A percentile compares a stretch with the other conserved stretches of the same genome.
phyloP scores from a whole-genome alignment of 2,797 vertebrate genomes.

The Psittacula derbiana region DNA sequence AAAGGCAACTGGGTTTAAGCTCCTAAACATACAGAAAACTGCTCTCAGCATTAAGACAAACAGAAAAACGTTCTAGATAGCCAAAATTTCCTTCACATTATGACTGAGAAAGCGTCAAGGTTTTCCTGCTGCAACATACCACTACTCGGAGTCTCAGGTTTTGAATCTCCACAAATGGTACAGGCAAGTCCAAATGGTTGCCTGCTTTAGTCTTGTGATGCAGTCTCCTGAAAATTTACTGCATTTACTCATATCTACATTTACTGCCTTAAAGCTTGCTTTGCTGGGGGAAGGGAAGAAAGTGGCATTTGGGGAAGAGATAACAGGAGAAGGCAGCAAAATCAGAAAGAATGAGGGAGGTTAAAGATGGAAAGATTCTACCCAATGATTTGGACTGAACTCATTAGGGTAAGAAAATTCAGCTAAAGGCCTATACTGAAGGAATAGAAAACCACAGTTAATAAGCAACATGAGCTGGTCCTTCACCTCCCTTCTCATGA shows the following conservation, averaged over 20 bases:
- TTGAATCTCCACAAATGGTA: neutral
- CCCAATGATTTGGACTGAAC: neutral
- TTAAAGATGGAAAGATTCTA: neutral
- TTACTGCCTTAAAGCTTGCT: neutral
- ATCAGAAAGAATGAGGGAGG: neutral
- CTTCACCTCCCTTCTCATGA: neutral
- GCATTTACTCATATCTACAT: neutral
- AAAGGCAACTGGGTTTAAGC: neutral
- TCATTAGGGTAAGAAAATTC: neutral
- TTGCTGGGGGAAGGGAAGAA: neutral
- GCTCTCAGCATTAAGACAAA: neutral
- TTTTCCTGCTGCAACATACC: neutral
- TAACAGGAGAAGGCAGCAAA: neutral
- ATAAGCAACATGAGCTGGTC: neutral
- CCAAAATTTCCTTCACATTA: neutral
- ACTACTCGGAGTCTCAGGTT: neutral
- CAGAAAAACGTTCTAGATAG: neutral
- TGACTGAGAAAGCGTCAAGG: neutral
- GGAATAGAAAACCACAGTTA: neutral
- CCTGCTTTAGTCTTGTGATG: neutral
- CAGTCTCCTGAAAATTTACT: constrained; percentile 18
- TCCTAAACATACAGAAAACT: neutral
- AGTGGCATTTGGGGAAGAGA: neutral
- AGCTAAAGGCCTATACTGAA: neutral
- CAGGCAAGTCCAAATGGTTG: neutral